These are phyloP conservation scores for Gorsachius goisagi DNA, from an alignment of 2,113 vertebrate species.

Conservation along the genomic window DNA sequence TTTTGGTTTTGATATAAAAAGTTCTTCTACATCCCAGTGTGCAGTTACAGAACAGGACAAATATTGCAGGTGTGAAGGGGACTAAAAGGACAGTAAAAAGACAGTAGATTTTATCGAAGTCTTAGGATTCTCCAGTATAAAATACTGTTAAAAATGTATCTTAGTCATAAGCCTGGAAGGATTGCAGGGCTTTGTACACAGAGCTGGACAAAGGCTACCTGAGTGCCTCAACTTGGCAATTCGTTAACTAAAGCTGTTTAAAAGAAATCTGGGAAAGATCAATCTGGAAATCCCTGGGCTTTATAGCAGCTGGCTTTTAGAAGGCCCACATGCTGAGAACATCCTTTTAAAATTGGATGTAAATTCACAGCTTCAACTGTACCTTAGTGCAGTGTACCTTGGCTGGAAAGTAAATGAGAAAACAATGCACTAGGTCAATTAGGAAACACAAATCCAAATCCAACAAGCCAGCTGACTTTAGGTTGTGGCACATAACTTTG, in stretches of 20 bases:
- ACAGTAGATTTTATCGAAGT: background rate
- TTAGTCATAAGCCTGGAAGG: background rate
- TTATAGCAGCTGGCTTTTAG: background rate
- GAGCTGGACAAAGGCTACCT: background rate
- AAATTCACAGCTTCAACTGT: background rate
- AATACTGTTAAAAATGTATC: background rate
- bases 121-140: background rate
- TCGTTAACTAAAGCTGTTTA: background rate
- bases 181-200: background rate
- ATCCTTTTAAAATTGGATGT: background rate
- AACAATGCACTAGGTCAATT: background rate
- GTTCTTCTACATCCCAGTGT: background rate
- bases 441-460: background rate
- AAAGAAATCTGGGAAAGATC: background rate
- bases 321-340: background rate
- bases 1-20: background rate
- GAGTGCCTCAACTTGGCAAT: background rate
- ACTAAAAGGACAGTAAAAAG: background rate
- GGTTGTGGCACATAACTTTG: background rate
- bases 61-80: background rate
- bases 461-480: background rate
- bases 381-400: background rate
- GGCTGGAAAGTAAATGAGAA: background rate
- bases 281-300: background rate
- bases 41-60: background rate